Base-by-base conservation (phyloP, 2,888 invertebrate genomes). In the Sinentomon sp. region DNA sequence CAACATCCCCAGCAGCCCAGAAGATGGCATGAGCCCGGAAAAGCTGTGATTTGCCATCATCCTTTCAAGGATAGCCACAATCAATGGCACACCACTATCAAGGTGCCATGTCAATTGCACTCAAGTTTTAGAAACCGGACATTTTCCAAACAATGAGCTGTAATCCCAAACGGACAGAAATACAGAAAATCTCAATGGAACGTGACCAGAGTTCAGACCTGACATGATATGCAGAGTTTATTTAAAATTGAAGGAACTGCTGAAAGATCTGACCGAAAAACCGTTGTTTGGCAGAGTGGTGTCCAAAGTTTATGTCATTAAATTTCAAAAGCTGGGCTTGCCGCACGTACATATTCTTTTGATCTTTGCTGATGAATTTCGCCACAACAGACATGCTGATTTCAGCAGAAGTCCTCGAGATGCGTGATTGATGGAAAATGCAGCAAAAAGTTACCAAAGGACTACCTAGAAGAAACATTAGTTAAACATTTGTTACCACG, bases 131-230 rank as follows among this genome's bases (percentile, higher is more conserved):
- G n/a, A 48, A 48, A 35, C 53, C 55, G 16, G 48, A 51, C 40
- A 40, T 53, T n/a, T 57, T 56, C 39, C 40, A 55, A 5, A 55
- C 54, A 12, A 46, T 54, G 40, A 54, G 55, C 2, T 53, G 52
- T 36, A 55, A 55, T 43, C 53, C 52, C 3, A 48, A 47, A 32
- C 55, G 54, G 52, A 36, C n/a, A n/a, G 16, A 14, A 33, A n/a
- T n/a, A n/a, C n/a, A n/a, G n/a, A n/a, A n/a, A n/a, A n/a, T n/a
- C n/a, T n/a, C n/a, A n/a, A n/a, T n/a, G n/a, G 41, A 14, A 43
- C 50, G 41, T 37, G 38, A 36, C 36, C 46, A 5, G 36, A 38
- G 24, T 43, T 52, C 43, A 40, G 53, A 25, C 51, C 50, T 6
- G 51, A 54, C 38, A 36, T 55, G 24, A 44, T 50, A 9, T 44